phyloP scores from a whole-genome alignment of 2,888 invertebrate genomes.

The Lacanobia wlatinum region DNA sequence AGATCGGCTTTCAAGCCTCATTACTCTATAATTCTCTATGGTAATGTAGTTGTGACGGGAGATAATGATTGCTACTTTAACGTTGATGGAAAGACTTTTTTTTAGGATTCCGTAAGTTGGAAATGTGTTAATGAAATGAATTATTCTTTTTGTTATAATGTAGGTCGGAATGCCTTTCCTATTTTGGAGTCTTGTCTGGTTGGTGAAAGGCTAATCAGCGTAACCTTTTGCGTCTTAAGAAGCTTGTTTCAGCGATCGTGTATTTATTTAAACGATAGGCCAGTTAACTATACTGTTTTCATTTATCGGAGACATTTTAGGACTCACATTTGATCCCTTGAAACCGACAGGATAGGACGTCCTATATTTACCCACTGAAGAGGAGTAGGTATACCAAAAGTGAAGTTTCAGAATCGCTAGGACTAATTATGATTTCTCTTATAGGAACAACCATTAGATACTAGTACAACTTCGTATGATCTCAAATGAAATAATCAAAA shows the following conservation, averaged over 20 bases:
- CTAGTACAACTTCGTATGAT: not conserved
- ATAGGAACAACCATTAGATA: not conserved
- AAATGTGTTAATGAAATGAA: conserved; percentile 36
- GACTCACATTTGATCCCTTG: not conserved
- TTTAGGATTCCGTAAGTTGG: conserved; percentile 57
- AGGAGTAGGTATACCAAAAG: not conserved
- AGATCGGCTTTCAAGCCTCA: conserved; percentile 73
- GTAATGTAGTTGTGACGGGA: conserved; percentile 75
- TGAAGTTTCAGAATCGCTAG: too few species aligned
- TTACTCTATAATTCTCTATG: conserved; percentile 78
- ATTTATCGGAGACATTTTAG: not conserved
- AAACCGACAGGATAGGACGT: not conserved
- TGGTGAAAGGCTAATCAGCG: not conserved
- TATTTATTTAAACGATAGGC: not conserved
- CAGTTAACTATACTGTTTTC: not conserved
- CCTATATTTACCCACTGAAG: not conserved
- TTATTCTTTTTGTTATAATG: conserved; percentile 33
- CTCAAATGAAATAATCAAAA: not conserved
- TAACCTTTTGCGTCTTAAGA: not conserved
- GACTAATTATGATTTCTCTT: not conserved
- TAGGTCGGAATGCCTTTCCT: conserved; percentile 3
- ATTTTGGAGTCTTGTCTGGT: conserved; percentile 6
- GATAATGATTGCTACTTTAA: conserved; percentile 62
- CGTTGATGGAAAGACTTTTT: conserved; percentile 52
- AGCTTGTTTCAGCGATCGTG: not conserved